Evolutionary conservation across 35 echinoderm and acorn worm species (phyloP).

Genomic region (Diadema setosum): DNA sequence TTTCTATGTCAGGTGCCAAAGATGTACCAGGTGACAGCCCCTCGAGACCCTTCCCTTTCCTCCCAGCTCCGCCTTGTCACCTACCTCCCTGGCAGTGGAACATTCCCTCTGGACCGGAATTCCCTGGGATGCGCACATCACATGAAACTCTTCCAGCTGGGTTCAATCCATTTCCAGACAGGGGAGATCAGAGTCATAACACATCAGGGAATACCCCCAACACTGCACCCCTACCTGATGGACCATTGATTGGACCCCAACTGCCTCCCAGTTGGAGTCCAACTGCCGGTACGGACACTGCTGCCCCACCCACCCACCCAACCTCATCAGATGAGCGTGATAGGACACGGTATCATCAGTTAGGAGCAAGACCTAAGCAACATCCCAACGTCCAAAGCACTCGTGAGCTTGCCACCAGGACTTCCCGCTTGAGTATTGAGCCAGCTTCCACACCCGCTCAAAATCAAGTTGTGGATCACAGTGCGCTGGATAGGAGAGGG

Average conservation of each 20-base stretch:
- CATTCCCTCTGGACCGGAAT: background rate
- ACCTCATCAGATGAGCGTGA: background rate
- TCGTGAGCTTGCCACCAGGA: background rate
- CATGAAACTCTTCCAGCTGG: conserved; percentile 67
- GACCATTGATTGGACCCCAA: background rate
- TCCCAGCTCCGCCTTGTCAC: conserved; percentile 39
- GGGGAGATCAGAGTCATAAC: background rate
- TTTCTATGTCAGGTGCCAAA: no score
- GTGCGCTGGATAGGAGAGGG: no score
- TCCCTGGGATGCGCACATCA: conserved; percentile 36
- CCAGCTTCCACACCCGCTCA: no score
- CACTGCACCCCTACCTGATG: background rate
- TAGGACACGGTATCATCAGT: background rate
- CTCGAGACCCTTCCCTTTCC: background rate
- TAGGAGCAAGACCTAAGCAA: background rate
- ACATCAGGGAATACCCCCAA: background rate
- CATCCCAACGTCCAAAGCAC: background rate
- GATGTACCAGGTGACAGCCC: no score
- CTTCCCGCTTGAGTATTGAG: no score
- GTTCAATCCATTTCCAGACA: conserved; percentile 63
- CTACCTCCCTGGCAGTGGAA: conserved; percentile 72
- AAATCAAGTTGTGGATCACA: no score
- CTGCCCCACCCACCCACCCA: background rate
- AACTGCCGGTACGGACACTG: background rate
- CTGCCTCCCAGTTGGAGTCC: background rate